Base-by-base conservation (phyloP, 2,797 vertebrate species). In the Carapus acus region DNA sequence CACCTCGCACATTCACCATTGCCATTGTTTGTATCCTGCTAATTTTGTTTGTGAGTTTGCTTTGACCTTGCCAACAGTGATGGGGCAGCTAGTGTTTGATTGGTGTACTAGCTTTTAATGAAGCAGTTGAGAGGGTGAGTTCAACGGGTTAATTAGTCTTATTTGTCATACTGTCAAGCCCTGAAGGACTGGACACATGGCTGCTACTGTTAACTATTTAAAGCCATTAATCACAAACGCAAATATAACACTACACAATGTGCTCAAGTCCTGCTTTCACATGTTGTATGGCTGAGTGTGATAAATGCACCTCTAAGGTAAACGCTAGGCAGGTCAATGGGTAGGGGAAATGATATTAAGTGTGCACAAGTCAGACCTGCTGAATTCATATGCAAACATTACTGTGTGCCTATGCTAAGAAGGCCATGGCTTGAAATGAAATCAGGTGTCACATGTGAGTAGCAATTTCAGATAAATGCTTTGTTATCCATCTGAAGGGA, bases 91-190 rank as follows among this genome's bases (percentile, higher is more conserved):
- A 64, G 42, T 52, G 29, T 65, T 75, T 73, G 65, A 71, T 66
- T 67, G 54, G 40, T 72, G 41, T 23, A 19, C 44, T 58, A 19
- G 11, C 27, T 34, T 69, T 45, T 43, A 70, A 58, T 54, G 22
- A 16, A 42, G 42, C 58, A 49, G 43, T 58, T 58, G 39, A 67
- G 52, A 13, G 55, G 70, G 65, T 81, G 62, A 67, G 65, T 67
- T 71, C 67, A 62, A 34, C 11, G 54, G 73, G 71, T 80, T 82
- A 83, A 83, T 84, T 80, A 79, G 56, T 62, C 46, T 51, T 53
- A 79, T 77, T 78, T 79, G 59, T 78, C 69, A 76, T 64, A 43
- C 61, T 69, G 65, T 66, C 54, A 61, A 21, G 17, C 44, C 74
- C 66, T 53, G 2, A 15, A 65, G 63, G 65, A 54, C 65, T 54